Base-by-base conservation (phyloP, 2,888 invertebrate genomes). In the Amphiduros pacificus region DNA sequence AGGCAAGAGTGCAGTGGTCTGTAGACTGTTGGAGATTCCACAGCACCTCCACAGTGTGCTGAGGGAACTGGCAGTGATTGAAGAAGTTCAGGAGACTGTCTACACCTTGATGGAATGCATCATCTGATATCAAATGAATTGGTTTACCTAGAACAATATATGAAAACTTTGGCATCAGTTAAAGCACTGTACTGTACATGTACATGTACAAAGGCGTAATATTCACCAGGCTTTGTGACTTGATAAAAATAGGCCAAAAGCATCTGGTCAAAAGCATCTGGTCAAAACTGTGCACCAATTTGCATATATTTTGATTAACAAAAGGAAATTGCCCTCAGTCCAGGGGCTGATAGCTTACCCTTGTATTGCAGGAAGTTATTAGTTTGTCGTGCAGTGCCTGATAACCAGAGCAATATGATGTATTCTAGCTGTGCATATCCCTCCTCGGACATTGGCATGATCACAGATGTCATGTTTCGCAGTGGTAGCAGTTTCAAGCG, bases 51-150 rank as follows among this genome's bases (percentile, higher is more conserved):
- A 48, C 29, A 29, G 29, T 27, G 26, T 48, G 50, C 14, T 44
- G 44, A 14, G 77, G 77, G 58, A 76, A 77, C 65, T 76, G 76
- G 53, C 77, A 77, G 61, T 75, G 73, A 59, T 73, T 66, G 55
- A 77, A 66, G 64, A 74, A 77, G 1, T 70, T 72, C 17, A 68
- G 41, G 20, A 73, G 62, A n/a, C 68, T 64, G 32, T 67, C 60
- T 44, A 65, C 69, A 2, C 63, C 60, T 55, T 71, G 73, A 52
- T 67, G 62, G 60, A 77, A 77, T 0, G 72, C 76, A 44, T 70
- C 64, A 58, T 75, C 74, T 6, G 72, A 73, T 51, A 71, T 69
- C 65, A 75, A 73, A 55, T 77, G 75, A 28, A 77, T 71, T 63
- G 76, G 56, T 55, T 76, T 75, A 56, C 75, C 77, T 77, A n/a